A percentile compares a stretch with the other conserved stretches of the same genome.
phyloP scores from a whole-genome alignment of 2,113 vertebrate genomes.

The Gymnocephalus cernua region DNA sequence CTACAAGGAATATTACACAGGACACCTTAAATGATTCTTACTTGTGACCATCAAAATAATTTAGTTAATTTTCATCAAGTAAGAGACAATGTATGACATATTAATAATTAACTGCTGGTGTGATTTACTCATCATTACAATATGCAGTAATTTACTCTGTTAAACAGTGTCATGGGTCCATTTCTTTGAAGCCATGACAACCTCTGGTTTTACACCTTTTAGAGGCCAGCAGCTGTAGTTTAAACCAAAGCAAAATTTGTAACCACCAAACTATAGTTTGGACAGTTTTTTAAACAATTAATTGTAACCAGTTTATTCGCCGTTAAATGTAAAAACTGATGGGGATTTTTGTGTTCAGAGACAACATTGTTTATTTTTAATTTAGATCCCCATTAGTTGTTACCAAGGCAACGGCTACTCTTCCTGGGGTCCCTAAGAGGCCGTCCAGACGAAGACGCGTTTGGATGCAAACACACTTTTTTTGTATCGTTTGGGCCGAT shows the following conservation, averaged over 20 bases:
- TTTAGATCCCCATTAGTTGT: no score
- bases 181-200: background rate
- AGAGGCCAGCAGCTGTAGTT: background rate
- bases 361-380: no score
- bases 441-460: no score
- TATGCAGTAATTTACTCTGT: background rate
- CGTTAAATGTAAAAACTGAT: background rate
- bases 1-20: background rate
- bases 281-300: background rate
- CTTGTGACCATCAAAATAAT: background rate
- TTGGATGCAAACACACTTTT: no score
- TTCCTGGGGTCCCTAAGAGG: no score
- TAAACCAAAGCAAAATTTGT: background rate
- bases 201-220: background rate
- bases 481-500: no score
- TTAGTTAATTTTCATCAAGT: background rate
- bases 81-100: background rate
- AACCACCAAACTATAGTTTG: background rate
- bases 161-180: background rate
- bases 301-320: background rate
- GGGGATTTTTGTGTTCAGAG: background rate
- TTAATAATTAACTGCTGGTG: background rate
- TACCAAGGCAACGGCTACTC: no score
- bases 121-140: background rate
- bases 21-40: background rate